Base-by-base conservation (phyloP, 2,113 vertebrate genomes). In the Apus apus region DNA sequence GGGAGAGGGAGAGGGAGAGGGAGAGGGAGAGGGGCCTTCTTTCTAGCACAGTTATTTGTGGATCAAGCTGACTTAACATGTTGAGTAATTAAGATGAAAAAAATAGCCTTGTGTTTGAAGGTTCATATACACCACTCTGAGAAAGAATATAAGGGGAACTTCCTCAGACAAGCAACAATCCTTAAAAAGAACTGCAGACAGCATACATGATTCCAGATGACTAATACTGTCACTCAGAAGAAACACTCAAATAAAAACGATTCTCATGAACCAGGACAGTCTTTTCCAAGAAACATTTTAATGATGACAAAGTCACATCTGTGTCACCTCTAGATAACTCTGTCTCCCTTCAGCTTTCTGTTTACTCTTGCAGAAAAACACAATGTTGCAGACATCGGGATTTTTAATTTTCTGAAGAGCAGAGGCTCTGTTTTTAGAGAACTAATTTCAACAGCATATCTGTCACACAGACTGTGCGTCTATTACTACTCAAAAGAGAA, bases 281-380 rank as follows among this genome's bases (percentile, higher is more conserved):
- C 85, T 65, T 93, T 61, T 87, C 67, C 82, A 91, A 93, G 58
- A 84, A 95, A 73, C 27, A 72, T 50, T 94, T 82, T 92, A 89
- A 90, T 54, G 66, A 90, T 65, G 58, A 83, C 77, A 86, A 92
- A 90, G 82, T 70, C 80, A 73, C 46, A 88, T 87, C 68, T 56
- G 75, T 93, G 87, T 95, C 94, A 96, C 95, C 94, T 96, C 73
- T 68, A 89, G 90, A 91, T 38, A 89, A 68, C 65, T 75, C 71
- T 19, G 23, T 74, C 79, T 93, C 89, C 85, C 72, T 82, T 45
- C 76, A 54, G 70, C 53, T 81, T 87, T 87, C 72, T 91, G 66
- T 89, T 96, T 95, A 93, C 46, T 78, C 75, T 85, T 93, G 82
- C 43, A 96, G 85, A 90, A 94, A 77, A 94, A 74, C 85, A 82